phyloP scores from a whole-genome alignment of 2,888 invertebrate species.

The Prosapia bicincta region DNA sequence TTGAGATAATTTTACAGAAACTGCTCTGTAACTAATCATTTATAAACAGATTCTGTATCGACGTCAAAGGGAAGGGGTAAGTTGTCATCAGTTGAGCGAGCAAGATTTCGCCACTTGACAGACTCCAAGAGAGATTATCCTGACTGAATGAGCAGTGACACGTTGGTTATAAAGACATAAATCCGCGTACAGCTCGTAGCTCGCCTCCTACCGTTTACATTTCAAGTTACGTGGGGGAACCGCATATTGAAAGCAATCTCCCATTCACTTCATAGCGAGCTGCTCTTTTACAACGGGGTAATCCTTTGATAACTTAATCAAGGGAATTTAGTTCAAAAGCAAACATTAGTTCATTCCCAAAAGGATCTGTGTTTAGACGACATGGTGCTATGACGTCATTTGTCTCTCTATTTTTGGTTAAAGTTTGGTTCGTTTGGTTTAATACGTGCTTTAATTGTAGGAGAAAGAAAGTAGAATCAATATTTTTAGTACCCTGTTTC shows the following conservation, averaged over 20 bases:
- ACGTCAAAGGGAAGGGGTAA: background rate
- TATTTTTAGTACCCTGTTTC: no score
- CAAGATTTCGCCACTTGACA: background rate
- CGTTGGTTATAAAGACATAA: background rate
- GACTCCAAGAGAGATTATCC: background rate
- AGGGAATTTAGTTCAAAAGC: background rate
- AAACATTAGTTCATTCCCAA: background rate
- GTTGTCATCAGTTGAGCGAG: background rate
- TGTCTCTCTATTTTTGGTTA: no score
- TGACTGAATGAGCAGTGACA: background rate
- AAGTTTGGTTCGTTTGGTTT: no score
- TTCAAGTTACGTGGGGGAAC: background rate
- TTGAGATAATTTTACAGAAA: no score
- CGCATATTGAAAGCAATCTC: background rate
- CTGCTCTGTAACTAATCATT: no score
- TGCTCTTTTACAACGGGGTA: background rate
- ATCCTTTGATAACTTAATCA: background rate
- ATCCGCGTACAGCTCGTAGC: background rate
- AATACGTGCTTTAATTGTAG: no score
- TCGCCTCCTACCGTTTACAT: background rate
- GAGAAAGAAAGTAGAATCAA: no score
- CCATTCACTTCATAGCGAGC: background rate
- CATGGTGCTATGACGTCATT: no score
- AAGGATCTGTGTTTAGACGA: background rate
- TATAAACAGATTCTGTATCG: background rate